Evolutionary conservation across 2,797 vertebrate species (phyloP).

Genomic region (Aulostomus chinensis): DNA sequence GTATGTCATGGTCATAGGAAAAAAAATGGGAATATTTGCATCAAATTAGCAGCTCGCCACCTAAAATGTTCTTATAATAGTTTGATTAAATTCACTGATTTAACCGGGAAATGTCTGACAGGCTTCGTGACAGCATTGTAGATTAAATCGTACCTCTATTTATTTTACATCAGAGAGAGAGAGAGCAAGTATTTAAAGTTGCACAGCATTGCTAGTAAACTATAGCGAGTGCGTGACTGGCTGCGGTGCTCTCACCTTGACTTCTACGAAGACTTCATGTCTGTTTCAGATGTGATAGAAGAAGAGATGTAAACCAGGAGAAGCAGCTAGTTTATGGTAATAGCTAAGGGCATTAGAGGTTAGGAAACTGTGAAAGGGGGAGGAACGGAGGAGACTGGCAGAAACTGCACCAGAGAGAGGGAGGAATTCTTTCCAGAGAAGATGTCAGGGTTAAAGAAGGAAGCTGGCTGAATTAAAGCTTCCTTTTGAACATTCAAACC

Average conservation of each 20-base stretch:
- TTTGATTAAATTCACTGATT: too few species aligned
- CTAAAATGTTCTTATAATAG: too few species aligned
- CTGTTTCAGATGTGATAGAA: slow-evolving; percentile 35
- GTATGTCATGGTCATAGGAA: too few species aligned
- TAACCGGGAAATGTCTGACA: too few species aligned
- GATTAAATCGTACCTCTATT: too few species aligned
- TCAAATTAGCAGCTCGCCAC: too few species aligned
- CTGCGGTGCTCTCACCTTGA: slow-evolving; percentile 51
- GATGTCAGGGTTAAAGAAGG: slow-evolving; percentile 37
- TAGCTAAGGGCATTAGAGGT: slow-evolving; percentile 20
- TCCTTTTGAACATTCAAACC: slow-evolving; percentile 54
- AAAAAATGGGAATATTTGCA: too few species aligned
- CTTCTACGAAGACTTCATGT: slow-evolving; percentile 38
- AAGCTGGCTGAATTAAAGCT: slow-evolving; percentile 23
- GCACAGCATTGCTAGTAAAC: too few species aligned
- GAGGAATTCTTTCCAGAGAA: slow-evolving; percentile 25
- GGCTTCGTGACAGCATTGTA: too few species aligned
- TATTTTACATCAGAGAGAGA: too few species aligned
- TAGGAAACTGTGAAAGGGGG: slow-evolving; percentile 33
- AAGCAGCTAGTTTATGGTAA: slow-evolving; percentile 17
- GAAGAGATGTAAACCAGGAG: slow-evolving; percentile 48
- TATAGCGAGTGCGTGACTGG: too few species aligned
- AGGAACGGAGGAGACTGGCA: slow-evolving; percentile 5
- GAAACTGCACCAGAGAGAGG: slow-evolving; percentile 6
- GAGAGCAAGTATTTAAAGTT: too few species aligned